A percentile compares a stretch with the other conserved stretches of the same genome.
Conservation (phyloP, 92 coral and sea anemone species). For the Zoanthus sansibaricus region DNA sequence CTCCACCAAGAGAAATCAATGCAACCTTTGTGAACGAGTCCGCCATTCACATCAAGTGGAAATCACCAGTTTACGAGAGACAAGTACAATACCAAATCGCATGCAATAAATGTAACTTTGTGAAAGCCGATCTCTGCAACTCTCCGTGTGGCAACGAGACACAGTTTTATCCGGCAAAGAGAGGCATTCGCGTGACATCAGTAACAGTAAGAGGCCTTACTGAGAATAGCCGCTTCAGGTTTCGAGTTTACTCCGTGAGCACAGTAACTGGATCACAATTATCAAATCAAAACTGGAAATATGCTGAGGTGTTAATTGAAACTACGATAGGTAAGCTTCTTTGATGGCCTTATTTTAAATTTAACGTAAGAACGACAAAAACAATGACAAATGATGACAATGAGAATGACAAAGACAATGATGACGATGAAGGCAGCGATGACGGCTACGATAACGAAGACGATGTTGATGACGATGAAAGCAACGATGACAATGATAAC, state of each 20-base stretch:
- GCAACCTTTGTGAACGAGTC: constrained; percentile 36
- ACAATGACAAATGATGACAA: background rate
- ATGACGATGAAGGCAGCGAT: background rate
- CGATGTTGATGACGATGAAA: too few relatives aligned
- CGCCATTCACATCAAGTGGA: constrained; percentile 8
- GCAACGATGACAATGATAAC: background rate
- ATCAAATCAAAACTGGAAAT: constrained; percentile 20
- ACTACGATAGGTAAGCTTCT: constrained; percentile 3
- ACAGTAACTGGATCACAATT: background rate
- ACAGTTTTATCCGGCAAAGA: background rate
- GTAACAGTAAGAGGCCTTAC: constrained; percentile 17
- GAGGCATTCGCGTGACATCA: constrained; percentile 1
- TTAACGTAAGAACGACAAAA: background rate
- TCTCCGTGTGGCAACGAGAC: constrained; percentile 28
- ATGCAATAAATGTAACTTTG: constrained; percentile 8
- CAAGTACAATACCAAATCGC: constrained; percentile 11
- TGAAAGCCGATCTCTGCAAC: background rate
- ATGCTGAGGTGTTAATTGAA: constrained; percentile 14
- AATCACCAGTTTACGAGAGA: constrained; percentile 12
- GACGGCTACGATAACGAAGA: background rate
- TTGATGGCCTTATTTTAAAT: too few relatives aligned
- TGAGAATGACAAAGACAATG: background rate
- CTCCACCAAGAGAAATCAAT: constrained; percentile 24
- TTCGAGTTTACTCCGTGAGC: constrained; percentile 35
- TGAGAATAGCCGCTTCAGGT: constrained; percentile 9